A percentile compares a stretch with the other conserved stretches of the same genome.
Evolutionary conservation across 2,113 vertebrate genomes (phyloP).

Genomic region (Anser brachyrhynchus): DNA sequence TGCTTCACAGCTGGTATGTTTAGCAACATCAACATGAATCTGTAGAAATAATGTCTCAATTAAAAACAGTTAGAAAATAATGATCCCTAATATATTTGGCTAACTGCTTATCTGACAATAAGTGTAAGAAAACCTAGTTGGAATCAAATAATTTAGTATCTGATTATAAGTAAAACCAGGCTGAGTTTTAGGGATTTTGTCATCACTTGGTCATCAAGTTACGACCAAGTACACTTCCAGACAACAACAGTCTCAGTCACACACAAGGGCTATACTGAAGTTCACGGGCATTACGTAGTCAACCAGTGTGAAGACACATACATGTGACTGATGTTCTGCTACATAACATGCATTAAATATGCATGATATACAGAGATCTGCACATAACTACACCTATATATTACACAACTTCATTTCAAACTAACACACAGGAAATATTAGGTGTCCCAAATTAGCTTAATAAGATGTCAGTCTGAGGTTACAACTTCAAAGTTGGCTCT

Average conservation of each 20-base stretch:
- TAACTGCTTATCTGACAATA: background rate
- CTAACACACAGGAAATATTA: background rate
- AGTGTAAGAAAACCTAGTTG: background rate
- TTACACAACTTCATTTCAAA: background rate
- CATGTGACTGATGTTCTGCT: background rate
- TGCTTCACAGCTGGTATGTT: background rate
- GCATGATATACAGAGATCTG: background rate
- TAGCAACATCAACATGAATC: background rate
- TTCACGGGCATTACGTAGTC: background rate
- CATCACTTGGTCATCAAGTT: no score
- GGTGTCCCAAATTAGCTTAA: background rate
- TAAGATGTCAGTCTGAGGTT: background rate
- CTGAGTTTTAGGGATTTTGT: background rate
- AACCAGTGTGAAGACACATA: background rate
- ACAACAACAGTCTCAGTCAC: background rate
- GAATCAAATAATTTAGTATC: background rate
- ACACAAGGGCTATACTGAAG: background rate
- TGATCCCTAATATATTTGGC: accelerated
- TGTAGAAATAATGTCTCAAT: background rate
- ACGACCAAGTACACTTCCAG: background rate
- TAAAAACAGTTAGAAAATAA: background rate
- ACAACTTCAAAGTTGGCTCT: background rate
- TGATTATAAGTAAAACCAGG: background rate
- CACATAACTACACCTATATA: background rate
- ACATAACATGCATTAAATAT: background rate